phyloP scores from a whole-genome alignment of 1,140 invertebrate species.

The Microplitis demolitor region DNA sequence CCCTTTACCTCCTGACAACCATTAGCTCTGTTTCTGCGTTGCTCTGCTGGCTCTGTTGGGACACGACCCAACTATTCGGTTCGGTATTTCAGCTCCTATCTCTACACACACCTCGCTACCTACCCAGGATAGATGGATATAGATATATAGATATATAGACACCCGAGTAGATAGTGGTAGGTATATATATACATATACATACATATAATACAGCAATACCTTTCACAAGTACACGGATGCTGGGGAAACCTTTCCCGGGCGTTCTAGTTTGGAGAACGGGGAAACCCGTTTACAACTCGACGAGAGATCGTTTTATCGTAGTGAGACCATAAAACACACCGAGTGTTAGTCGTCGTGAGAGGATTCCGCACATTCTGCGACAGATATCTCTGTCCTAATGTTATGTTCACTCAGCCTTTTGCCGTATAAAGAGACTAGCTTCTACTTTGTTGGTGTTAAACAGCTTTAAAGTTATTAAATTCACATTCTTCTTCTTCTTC shows the following conservation, averaged over 20 bases:
- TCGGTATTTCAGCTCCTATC: background rate
- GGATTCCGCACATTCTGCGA: background rate
- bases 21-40: constrained; percentile 20
- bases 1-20: background rate
- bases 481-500: background rate
- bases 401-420: background rate
- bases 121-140: too few relatives aligned
- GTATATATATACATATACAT: background rate
- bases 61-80: constrained; percentile 18
- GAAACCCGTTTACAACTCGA: constrained; percentile 33
- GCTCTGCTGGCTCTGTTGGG: constrained; percentile 5
- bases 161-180: background rate
- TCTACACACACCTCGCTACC: background rate
- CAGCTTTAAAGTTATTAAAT: background rate
- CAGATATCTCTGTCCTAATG: background rate
- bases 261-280: constrained; percentile 16
- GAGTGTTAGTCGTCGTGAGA: background rate
- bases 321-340: constrained; percentile 31
- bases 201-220: background rate
- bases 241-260: constrained; percentile 9
- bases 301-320: constrained; percentile 31
- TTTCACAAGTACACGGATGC: constrained; percentile 1
- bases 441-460: background rate
- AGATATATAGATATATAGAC: too few relatives aligned
- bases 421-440: background rate